Evolutionary conservation across 2,113 vertebrate species (phyloP).

Genomic region (Phrynosoma blainvillii): DNA sequence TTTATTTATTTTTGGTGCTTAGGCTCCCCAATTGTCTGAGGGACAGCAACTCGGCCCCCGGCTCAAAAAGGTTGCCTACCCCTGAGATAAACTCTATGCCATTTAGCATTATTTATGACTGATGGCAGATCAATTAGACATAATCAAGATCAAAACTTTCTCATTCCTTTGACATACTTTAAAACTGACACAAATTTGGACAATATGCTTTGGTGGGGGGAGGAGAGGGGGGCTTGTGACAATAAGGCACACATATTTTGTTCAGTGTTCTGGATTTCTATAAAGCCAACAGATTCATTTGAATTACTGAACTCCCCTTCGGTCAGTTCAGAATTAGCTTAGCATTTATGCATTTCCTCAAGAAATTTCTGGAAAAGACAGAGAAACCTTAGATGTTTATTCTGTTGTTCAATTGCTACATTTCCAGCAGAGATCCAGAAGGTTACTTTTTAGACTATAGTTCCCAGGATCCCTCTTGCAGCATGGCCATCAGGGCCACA

Average conservation of each 20-base stretch:
- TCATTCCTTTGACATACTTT: background rate
- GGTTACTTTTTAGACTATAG: too few species aligned
- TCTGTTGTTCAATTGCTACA: background rate
- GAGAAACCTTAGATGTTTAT: too few species aligned
- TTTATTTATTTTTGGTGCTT: too few species aligned
- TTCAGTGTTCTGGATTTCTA: background rate
- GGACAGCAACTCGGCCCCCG: too few species aligned
- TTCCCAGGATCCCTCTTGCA: too few species aligned
- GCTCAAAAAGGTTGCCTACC: too few species aligned
- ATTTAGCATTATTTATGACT: slow-evolving; percentile 27
- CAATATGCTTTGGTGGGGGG: background rate
- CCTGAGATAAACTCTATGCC: slow-evolving; percentile 1
- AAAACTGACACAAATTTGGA: slow-evolving; percentile 12
- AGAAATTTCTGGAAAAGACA: background rate
- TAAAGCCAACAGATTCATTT: background rate
- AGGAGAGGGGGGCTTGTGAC: too few species aligned
- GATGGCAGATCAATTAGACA: slow-evolving; percentile 27
- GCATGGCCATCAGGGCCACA: too few species aligned
- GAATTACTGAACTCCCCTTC: background rate
- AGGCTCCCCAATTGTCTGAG: too few species aligned
- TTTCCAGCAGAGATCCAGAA: background rate
- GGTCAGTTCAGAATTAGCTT: background rate
- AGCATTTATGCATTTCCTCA: background rate
- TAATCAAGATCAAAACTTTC: background rate
- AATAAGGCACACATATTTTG: background rate